Evolutionary conservation across 2,888 invertebrate genomes (phyloP), one percentile per base, ranked within the genome.

Genomic region (Colostygia pectinataria): DNA sequence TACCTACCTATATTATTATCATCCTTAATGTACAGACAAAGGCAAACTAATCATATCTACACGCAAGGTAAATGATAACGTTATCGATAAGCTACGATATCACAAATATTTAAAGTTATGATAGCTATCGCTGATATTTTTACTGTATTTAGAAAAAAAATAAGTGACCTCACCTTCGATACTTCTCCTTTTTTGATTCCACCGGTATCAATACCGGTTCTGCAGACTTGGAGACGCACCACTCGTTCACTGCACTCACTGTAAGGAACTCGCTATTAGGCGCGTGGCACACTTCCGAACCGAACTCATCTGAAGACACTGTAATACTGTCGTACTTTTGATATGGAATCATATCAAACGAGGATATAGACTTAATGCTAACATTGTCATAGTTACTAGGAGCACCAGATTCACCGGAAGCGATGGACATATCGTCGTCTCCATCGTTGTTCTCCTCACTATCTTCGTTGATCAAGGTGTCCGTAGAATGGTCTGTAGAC

Each of bases 171-270:
- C 77, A 91, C 90, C 90, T 89, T 77, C 86, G 77, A 80, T 90
- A 90, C 75, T 90, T 91, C 70, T 90, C 90, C 77, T 87, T 88
- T 80, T 90, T 90, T 23, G 85, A 78, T 81, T 89, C 86, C 63
- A 83, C 80, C 51, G 83, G 86, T 65, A 88, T 67, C 65, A 84
- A 75, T 69, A 82, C 77, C 68, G 87, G 83, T 73, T 83, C 82
- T 55, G 70, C 65, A 45, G 86, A 81, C 72, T 85, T 83, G 61
- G 86, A 77, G 61, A 89, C 78, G 74, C 89, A 89, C 87, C 89
- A 90, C 69, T 89, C 89, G 72, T 90, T 90, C 73, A 90, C 88
- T 73, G 90, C 88, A 85, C 89, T 88, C 70, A 90, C 87, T 61
- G 88, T 88, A 51, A 88, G 77, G 65, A 86, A 86, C 68, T 90